Base-by-base conservation (phyloP, 2,797 vertebrate species). In the Anguilla marmorata region DNA sequence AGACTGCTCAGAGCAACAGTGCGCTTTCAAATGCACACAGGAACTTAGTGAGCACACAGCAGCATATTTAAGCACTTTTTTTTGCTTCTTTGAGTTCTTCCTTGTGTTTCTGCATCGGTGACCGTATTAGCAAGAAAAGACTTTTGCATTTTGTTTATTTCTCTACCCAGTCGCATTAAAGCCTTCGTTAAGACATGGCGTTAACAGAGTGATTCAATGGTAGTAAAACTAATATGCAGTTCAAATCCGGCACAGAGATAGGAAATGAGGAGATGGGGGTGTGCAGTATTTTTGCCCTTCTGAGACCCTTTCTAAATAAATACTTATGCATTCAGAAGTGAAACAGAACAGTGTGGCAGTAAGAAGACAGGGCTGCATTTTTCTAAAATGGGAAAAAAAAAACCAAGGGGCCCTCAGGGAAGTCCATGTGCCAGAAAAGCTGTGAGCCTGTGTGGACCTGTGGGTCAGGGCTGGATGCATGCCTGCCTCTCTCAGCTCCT, bases 391-490 rank as follows among this genome's bases (percentile, higher is more conserved):
- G 33, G 14, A 41, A 30, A n/a, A 37, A 84, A 48, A 66, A 85
- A 37, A 56, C 86, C 45, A 72, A 63, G 52, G 30, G 82, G 30
- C 30, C 27, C 27, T 69, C 87, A 87, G 60, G 86, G 86, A 87
- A 45, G 69, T 85, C 87, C 54, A 88, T 30, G 85, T 88, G 87
- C 33, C 33, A 24, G 50, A 52, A 30, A 86, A 76, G 85, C 60
- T 21, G 14, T 72, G 85, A 72, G 41, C 30, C 56, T 41, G 56
- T 82, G 30, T 27, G 54, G 76, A 54, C 74, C 76, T 80, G 41
- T 27, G n/a, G 85, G 63, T 72, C 85, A 74, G 69, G 60, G 30
- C 80, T 58, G 74, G 30, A 21, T 84, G 60, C 63, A 86, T 37
- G n/a, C 54, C 63, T 66, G 52, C 58, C 86, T 85, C 21, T 14